Conservation (phyloP, 2,888 invertebrate species). For the Cabera pusaria region DNA sequence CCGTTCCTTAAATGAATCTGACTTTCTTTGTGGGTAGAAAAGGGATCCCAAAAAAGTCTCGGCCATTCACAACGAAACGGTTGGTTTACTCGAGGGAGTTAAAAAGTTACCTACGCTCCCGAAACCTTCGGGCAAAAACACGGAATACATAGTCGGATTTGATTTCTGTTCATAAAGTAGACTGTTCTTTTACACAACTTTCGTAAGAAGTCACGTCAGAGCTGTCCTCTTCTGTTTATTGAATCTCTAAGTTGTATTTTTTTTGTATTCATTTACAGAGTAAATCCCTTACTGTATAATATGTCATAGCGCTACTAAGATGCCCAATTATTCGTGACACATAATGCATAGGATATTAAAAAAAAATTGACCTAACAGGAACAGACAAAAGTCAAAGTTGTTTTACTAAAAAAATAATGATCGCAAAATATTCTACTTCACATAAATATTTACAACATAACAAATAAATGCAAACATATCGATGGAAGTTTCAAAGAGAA, state of each 20-base stretch:
- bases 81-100: slow-evolving; percentile 62
- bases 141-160: slow-evolving; percentile 53
- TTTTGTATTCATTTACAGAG: no score
- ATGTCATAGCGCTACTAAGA: no score
- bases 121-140: slow-evolving; percentile 47
- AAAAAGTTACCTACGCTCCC: slow-evolving; percentile 58
- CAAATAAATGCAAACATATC: not conserved
- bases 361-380: no score
- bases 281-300: no score
- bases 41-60: slow-evolving; percentile 62
- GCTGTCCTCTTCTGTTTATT: slow-evolving; percentile 16
- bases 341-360: no score
- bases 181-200: slow-evolving; percentile 20
- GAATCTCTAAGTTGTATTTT: slow-evolving; percentile 12
- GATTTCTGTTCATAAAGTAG: slow-evolving; percentile 38
- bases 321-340: no score
- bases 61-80: slow-evolving; percentile 63
- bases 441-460: no score
- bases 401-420: no score
- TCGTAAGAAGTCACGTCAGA: slow-evolving; percentile 16
- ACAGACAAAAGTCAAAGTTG: no score
- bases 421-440: no score
- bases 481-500: slow-evolving; percentile 5
- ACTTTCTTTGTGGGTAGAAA: slow-evolving; percentile 68
- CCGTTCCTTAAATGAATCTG: slow-evolving; percentile 68